Base-by-base conservation (phyloP, 2,113 vertebrate species). In the Hyaena hyaena region DNA sequence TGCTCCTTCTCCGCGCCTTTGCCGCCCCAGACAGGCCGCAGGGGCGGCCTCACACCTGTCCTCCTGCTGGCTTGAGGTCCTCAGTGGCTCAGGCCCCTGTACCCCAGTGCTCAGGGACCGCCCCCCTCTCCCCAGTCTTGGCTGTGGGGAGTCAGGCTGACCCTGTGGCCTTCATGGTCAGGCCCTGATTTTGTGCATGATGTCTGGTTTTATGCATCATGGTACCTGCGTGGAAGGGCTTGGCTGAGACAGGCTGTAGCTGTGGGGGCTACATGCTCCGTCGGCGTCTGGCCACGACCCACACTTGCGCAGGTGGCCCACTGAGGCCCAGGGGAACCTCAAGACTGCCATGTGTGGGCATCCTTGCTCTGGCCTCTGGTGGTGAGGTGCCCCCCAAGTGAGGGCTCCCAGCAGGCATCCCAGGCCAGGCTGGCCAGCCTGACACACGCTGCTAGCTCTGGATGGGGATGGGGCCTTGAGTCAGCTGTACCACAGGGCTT, bases 401-500 rank as follows among this genome's bases (percentile, higher is more conserved):
- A 68, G 73, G 61, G 61, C 10, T 71, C 39, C 21, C 12, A 17
- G 21, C 28, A 58, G 66, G 19, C 5, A 16, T 19, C 71, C 45
- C 61, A 6, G 58, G 83, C 26, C 83, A 45, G 73, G 39, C 33
- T 43, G 71, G 35, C 21, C 4, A 14, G 35, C 69, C 24, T 7
- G 17, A 43, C 3, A 16, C 14, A 17, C 21, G 2, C 55, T 11
- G 31, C n/a, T 31, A 10, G 74, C 10, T 50, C 68, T 24, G 43
- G 16, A 43, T 26, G 1, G 65, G 80, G n/a, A 35, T 3, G 24
- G 79, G 45, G 55, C 33, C 55, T 33, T 14, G 80, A 63, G 90
- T 35, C 31, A 63, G 68, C 26, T 0, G 4, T 11, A n/a, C 55
- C 6, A 3, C 1, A 0, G 71, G 79, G 24, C n/a, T 55, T 35